Evolutionary conservation across 2,888 invertebrate genomes (phyloP), one percentile per base, ranked within the genome.

Genomic region (Cephus pulcher): DNA sequence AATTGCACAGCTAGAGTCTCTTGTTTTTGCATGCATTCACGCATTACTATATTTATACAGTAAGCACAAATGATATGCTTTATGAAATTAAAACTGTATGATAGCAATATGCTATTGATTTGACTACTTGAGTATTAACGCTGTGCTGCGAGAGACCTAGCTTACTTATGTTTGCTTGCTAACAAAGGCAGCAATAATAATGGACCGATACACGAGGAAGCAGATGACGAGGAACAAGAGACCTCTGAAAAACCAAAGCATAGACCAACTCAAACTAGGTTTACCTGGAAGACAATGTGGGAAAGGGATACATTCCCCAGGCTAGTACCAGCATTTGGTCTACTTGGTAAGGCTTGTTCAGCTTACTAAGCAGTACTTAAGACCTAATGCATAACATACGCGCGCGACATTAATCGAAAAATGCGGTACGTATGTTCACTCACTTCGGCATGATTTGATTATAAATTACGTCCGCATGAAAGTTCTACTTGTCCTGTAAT

Each of bases 281-380:
- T 88, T 80, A 83, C 87, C 82, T 89, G 89, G 89, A 89, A 86
- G 84, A 82, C 85, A 77, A 85, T 88, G 84, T 90, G 90, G 90
- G 87, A 88, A 82, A 86, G 86, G 83, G 88, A 90, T 79, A 83
- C 83, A 80, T 89, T 89, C 83, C 90, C 88, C 82, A 84, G 89
- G 83, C 86, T 88, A 86, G 83, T 90, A 81, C 85, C 89, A 81
- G 89, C 89, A 86, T 90, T 88, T 83, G 90, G 89, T 83, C 86
- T 90, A 81, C 82, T 90, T 84, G 90, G 89, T 90, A 89, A 89
- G 90, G 87, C 80, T 86, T 80, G 82, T 80, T 82, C 74, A 80
- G 81, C 78, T 81, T 77, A 78, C 69, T 79, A 73, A 79, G 75
- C 75, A 69, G 34, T 56, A 68, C 70, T 80, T 30, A 76, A 73